These are phyloP conservation scores for Cyphomyrus plagiostoma DNA, from an alignment of 2,113 vertebrate genomes.

Conservation along the genomic window DNA sequence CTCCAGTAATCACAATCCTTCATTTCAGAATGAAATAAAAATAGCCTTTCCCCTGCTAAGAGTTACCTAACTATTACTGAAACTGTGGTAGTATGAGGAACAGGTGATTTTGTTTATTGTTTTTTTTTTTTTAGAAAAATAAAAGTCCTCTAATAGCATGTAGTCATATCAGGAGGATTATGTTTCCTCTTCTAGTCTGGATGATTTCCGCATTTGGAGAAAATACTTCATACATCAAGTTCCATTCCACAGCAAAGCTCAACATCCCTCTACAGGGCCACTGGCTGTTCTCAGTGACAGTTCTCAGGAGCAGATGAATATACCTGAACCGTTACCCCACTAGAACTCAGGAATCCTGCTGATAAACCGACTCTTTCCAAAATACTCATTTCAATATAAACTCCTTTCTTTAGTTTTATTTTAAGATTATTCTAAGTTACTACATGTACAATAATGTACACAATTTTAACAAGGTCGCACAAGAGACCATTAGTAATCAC, in stretches of 20 bases:
- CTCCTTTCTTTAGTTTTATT: not conserved
- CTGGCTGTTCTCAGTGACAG: not conserved
- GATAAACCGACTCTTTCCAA: constrained; percentile 7
- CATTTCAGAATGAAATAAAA: constrained; percentile 34
- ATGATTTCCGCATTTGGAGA: constrained; percentile 8
- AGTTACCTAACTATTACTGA: constrained; percentile 14
- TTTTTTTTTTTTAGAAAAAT: not conserved
- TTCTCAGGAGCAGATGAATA: constrained; percentile 21
- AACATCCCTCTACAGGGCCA: not conserved
- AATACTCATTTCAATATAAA: constrained; percentile 21
- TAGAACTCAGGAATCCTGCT: not conserved
- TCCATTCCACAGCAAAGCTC: constrained; percentile 10
- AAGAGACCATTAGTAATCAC: constrained; percentile 86
- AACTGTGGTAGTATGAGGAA: not conserved
- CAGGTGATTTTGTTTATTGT: not conserved
- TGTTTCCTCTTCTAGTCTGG: not conserved
- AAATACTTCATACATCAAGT: constrained; percentile 10
- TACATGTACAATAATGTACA: constrained; percentile 98
- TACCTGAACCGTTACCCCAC: not conserved
- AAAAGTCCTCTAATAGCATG: not conserved
- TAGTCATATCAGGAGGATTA: not conserved
- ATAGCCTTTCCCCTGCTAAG: constrained; percentile 32
- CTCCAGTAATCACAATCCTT: constrained; percentile 40
- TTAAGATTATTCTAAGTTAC: constrained; percentile 63
- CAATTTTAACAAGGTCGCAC: constrained; percentile 84